Evolutionary conservation across 2,888 invertebrate species (phyloP).

Genomic region (Aporophyla lueneburgensis): DNA sequence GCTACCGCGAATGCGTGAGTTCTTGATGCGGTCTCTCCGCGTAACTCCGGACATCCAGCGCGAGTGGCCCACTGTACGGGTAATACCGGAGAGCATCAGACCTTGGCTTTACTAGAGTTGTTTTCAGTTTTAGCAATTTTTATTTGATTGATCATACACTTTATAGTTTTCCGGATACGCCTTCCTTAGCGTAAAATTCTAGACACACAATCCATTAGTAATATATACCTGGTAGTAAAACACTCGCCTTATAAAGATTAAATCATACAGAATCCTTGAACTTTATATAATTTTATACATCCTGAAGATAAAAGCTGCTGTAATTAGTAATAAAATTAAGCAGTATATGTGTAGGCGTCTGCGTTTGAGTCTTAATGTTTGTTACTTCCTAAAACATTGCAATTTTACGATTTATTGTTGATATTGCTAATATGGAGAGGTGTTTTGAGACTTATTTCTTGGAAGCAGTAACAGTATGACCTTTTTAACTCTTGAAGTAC

Average conservation of each 20-base stretch:
- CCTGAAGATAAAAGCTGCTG: slow-evolving; percentile 39
- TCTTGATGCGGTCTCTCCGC: too few species aligned
- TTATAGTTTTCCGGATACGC: slow-evolving; percentile 23
- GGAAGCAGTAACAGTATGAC: background rate
- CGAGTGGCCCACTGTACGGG: too few species aligned
- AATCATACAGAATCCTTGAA: slow-evolving; percentile 61
- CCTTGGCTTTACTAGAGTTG: background rate
- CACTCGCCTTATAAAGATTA: slow-evolving; percentile 44
- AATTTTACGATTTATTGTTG: background rate
- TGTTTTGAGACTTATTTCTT: background rate
- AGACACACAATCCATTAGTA: slow-evolving; percentile 11
- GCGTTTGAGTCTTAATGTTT: slow-evolving; percentile 11
- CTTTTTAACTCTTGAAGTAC: background rate
- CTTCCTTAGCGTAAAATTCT: background rate
- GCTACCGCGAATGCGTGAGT: too few species aligned
- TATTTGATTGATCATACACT: background rate
- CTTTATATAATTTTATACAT: slow-evolving; percentile 55
- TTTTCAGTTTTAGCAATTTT: slow-evolving; percentile 5
- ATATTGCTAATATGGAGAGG: slow-evolving; percentile 12
- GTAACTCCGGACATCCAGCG: too few species aligned
- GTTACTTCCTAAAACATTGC: slow-evolving; percentile 50
- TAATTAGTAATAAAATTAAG: slow-evolving; percentile 48
- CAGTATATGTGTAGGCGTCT: slow-evolving; percentile 12
- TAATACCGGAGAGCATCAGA: background rate
- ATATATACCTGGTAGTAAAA: slow-evolving; percentile 10